A percentile compares a stretch with the other conserved stretches of the same genome.
Evolutionary conservation across 2,797 vertebrate species (phyloP).

Genomic region (Octomys mimax): DNA sequence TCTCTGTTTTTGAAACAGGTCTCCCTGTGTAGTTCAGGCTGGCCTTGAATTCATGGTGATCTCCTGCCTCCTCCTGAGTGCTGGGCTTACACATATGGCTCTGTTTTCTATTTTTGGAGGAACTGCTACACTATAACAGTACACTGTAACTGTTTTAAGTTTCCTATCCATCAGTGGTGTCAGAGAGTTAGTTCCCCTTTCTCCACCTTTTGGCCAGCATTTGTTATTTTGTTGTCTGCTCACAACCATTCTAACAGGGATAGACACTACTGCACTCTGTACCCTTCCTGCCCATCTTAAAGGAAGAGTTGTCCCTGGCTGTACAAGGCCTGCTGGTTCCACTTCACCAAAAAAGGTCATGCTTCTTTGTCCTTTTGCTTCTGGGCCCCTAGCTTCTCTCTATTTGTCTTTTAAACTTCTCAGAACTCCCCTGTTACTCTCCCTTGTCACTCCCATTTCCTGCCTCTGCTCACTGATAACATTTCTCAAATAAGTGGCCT

Average conservation of each 20-base stretch:
- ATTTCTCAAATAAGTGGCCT: not conserved
- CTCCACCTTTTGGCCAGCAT: not conserved
- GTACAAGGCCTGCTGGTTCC: not conserved
- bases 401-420: not conserved
- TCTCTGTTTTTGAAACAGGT: not conserved
- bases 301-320: not conserved
- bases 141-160: not conserved
- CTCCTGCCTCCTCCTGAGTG: not conserved
- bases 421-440: not conserved
- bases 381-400: not conserved
- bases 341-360: not conserved
- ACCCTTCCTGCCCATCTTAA: not conserved
- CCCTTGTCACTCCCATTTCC: not conserved
- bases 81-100: not conserved
- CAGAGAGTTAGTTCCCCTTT: not conserved
- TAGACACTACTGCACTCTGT: not conserved
- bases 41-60: not conserved
- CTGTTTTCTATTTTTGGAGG: not conserved
- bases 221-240: not conserved
- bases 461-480: not conserved
- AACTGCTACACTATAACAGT: not conserved
- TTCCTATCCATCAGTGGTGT: no score
- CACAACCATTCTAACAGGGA: not conserved
- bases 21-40: not conserved
- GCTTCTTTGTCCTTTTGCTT: not conserved